phyloP scores from a whole-genome alignment of 2,797 vertebrate species.

The Anabacerthia variegaticeps region DNA sequence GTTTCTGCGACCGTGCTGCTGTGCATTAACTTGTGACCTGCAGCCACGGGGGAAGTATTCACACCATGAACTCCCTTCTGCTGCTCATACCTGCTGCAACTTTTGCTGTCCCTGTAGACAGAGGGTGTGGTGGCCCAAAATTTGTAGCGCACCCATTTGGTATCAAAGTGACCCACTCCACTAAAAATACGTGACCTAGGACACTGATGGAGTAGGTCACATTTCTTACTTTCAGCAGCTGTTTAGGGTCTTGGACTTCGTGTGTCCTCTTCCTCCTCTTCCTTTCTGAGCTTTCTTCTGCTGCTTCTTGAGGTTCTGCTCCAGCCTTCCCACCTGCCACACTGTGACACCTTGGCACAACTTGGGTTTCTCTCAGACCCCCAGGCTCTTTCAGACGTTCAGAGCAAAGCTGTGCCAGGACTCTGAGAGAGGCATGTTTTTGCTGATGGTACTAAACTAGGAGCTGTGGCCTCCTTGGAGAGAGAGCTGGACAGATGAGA shows the following conservation, averaged over 20 bases:
- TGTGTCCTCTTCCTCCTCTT: neutral
- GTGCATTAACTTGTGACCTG: neutral
- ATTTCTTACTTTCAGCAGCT: neutral
- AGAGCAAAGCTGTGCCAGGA: neutral
- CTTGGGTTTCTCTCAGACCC: neutral
- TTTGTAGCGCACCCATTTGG: neutral
- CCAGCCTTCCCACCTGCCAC: neutral
- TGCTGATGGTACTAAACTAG: neutral
- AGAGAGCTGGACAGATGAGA: neutral
- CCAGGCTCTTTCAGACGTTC: rapidly evolving
- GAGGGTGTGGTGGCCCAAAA: neutral
- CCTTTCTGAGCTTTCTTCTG: neutral
- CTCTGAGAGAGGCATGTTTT: neutral
- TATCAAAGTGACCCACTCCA: neutral
- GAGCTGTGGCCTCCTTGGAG: neutral
- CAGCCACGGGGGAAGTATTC: neutral
- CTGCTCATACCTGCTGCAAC: neutral
- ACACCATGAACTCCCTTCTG: neutral
- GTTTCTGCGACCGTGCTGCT: neutral
- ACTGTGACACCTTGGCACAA: neutral
- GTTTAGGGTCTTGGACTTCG: neutral
- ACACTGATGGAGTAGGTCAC: neutral
- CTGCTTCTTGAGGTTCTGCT: neutral
- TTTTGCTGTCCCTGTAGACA: neutral
- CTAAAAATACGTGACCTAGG: neutral